Base-by-base conservation (phyloP, 1,140 invertebrate genomes). In the Temnothorax nylanderi region DNA sequence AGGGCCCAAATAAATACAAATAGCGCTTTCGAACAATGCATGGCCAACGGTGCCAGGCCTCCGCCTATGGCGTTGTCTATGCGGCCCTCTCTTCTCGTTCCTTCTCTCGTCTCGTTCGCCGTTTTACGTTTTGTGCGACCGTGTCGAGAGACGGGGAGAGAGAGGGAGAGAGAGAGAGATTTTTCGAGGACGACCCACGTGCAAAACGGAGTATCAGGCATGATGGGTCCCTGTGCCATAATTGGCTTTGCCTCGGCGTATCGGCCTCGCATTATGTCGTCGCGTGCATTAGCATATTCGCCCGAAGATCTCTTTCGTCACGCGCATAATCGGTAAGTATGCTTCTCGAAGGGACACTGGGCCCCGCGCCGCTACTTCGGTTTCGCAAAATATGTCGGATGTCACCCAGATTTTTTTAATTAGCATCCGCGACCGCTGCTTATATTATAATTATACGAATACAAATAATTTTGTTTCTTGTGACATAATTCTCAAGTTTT, bases 281-380 rank as follows among this genome's bases (percentile, higher is more conserved):
- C 90, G 81, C 85, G 85, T 69, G 47, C 62, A 95, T 95, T 95
- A 94, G 91, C 94, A 95, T 95, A 95, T 88, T 93, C 87, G 84
- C 90, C 89, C 87, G 49, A 93, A 94, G 93, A 95, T 95, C 94
- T 94, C 93, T 93, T 95, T 95, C 93, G 94, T 95, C 93, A 95
- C 94, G 92, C 93, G 92, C 93, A 94, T 94, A 94, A 92, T 93
- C 89, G 89, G 87, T 74, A 75, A 85, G 78, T 87, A 85, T 49
- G 76, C 26, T 10, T 26, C 60, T 58, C 47, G 51, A 26, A 58
- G 41, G 32, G 60, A 21, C 26, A 72, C 37, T n/a, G 65, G 7
- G n/a, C 18, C 6, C 18, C 6, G 37, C 26, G 26, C 41, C 4
- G 7, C 54, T 72, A 76, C 71, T 81, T 56, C 67, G 32, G 37